These are phyloP conservation scores for Scaptodrosophila lebanonensis DNA, from an alignment of 1,140 invertebrate genomes.

Conservation along the genomic window DNA sequence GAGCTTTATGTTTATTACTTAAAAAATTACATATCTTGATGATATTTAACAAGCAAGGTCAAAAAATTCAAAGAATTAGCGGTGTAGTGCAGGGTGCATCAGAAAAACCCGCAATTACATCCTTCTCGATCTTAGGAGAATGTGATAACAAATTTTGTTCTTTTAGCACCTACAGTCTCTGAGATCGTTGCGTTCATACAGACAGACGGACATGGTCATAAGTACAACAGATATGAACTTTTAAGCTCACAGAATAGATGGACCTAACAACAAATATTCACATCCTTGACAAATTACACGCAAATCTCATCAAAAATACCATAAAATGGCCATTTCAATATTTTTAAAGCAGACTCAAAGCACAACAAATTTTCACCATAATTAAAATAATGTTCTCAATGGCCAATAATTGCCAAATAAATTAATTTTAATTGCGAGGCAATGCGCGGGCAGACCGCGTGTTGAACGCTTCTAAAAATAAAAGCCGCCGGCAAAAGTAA, in stretches of 20 bases:
- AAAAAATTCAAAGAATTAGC: too few species aligned
- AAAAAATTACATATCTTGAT: too few species aligned
- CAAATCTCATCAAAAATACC: slow-evolving; percentile 40
- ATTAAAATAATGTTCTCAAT: slow-evolving; percentile 71
- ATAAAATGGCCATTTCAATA: slow-evolving; percentile 52
- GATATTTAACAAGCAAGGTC: too few species aligned
- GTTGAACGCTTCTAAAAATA: slow-evolving; percentile 56
- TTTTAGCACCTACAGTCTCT: too few species aligned
- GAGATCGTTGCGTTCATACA: too few species aligned
- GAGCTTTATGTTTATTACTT: too few species aligned
- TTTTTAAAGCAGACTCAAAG: slow-evolving; percentile 5
- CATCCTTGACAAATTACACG: slow-evolving; percentile 35
- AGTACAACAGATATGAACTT: too few species aligned
- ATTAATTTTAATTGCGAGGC: slow-evolving; percentile 67
- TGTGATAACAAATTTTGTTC: too few species aligned
- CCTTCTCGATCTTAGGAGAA: too few species aligned
- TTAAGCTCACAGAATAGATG: background rate
- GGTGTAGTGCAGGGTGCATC: too few species aligned
- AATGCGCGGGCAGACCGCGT: slow-evolving; percentile 8
- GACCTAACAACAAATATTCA: slow-evolving; percentile 29
- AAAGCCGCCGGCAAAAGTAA: slow-evolving; percentile 35
- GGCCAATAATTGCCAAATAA: slow-evolving; percentile 70
- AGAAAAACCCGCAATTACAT: too few species aligned
- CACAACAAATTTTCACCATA: slow-evolving; percentile 53
- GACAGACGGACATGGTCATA: too few species aligned